Base-by-base conservation (phyloP, 2,888 invertebrate genomes). In the Desoria tigrina region DNA sequence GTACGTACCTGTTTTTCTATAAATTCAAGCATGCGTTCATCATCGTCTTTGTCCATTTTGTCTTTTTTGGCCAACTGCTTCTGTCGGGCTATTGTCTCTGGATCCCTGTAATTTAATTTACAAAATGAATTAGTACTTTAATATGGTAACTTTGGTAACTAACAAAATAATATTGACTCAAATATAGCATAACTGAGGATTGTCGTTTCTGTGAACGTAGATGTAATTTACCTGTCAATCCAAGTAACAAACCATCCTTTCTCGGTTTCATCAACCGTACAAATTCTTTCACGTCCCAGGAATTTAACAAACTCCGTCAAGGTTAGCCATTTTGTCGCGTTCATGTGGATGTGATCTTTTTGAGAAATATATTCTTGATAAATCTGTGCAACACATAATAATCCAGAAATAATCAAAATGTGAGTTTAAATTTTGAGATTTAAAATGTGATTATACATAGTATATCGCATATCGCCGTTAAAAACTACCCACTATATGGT, bases 361-460 rank as follows among this genome's bases (percentile, higher is more conserved):
- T 92, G 88, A 0, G 92, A 86, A 74, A 99, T 99, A 78, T 98
- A 98, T 76, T 99, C 98, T 79, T 99, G 98, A 78, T 99, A 99
- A 0, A 99, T 93, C 70, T 71, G 24, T 27, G 4, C 6, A 32
- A 32, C n/a, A n/a, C n/a, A n/a, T n/a, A n/a, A n/a, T n/a, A n/a
- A n/a, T n/a, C n/a, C n/a, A n/a, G n/a, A n/a, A n/a, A n/a, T n/a
- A n/a, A n/a, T n/a, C n/a, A n/a, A n/a, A n/a, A n/a, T n/a, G n/a
- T n/a, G n/a, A n/a, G n/a, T n/a, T n/a, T n/a, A n/a, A n/a, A n/a
- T n/a, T n/a, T n/a, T n/a, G n/a, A n/a, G n/a, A n/a, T n/a, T n/a
- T n/a, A n/a, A n/a, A n/a, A n/a, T n/a, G n/a, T n/a, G n/a, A n/a
- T n/a, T n/a, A n/a, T n/a, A n/a, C n/a, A n/a, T n/a, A n/a, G n/a